Conservation (phyloP, 1,140 invertebrate genomes). For the Nasonia longicornis region DNA sequence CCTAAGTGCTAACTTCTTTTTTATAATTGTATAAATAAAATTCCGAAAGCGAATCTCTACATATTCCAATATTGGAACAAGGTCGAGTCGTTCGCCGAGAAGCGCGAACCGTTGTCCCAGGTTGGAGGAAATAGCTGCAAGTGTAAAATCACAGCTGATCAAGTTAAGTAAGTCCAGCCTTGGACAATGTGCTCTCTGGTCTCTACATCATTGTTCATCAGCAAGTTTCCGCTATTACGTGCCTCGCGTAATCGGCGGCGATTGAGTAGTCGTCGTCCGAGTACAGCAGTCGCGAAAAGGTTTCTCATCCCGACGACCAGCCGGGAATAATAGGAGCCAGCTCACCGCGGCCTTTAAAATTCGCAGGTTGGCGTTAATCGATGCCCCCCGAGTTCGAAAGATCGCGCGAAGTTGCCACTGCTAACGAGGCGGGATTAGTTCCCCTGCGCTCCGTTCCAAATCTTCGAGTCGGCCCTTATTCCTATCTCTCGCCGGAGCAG, state of each 20-base stretch:
- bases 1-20: too few relatives aligned
- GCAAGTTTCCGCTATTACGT: constrained; percentile 15
- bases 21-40: background rate
- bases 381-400: constrained; percentile 59
- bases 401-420: constrained; percentile 38
- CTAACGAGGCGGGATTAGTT: constrained; percentile 58
- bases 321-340: constrained; percentile 47
- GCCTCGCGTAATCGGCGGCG: background rate
- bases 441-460: constrained; percentile 40
- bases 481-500: background rate
- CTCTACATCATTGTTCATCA: background rate
- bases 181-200: background rate
- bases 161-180: background rate
- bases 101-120: background rate
- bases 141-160: background rate
- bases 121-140: background rate
- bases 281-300: background rate
- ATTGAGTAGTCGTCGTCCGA: background rate
- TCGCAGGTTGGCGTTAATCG: constrained; percentile 60
- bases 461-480: constrained; percentile 2
- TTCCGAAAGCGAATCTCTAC: background rate
- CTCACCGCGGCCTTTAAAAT: constrained; percentile 54
- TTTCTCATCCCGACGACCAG: background rate
- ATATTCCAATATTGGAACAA: background rate
- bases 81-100: background rate